These are phyloP conservation scores for Lonchura striata DNA, from an alignment of 2,113 vertebrate species.

Conservation along the genomic window DNA sequence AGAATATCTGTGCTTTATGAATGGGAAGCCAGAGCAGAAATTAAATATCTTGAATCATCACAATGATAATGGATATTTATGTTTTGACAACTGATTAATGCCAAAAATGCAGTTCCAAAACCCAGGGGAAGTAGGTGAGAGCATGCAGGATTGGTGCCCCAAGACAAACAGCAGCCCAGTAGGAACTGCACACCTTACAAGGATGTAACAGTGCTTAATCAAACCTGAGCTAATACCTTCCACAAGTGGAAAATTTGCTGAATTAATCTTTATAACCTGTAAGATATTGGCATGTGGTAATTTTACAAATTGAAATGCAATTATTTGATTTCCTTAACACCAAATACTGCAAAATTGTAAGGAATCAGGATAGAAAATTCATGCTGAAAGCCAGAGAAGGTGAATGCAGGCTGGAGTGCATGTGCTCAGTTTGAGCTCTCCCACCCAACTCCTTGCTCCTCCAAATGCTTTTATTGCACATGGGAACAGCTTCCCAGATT, in stretches of 20 bases:
- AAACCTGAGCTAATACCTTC: background rate
- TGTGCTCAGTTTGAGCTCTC: background rate
- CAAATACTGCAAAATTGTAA: background rate
- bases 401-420: background rate
- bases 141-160: background rate
- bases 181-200: background rate
- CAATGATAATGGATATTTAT: accelerated
- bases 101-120: background rate
- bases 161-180: background rate
- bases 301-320: background rate
- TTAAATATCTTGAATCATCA: background rate
- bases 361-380: background rate
- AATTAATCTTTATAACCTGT: background rate
- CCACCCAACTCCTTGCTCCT: background rate
- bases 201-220: background rate
- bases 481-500: background rate
- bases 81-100: background rate
- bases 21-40: background rate
- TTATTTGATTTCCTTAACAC: background rate
- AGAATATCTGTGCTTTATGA: background rate
- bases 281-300: background rate
- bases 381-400: background rate
- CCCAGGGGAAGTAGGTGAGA: background rate
- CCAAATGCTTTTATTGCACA: background rate
- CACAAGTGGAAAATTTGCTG: background rate